Evolutionary conservation across 1,140 invertebrate genomes (phyloP).

Genomic region (Drosophila ogumai): DNA sequence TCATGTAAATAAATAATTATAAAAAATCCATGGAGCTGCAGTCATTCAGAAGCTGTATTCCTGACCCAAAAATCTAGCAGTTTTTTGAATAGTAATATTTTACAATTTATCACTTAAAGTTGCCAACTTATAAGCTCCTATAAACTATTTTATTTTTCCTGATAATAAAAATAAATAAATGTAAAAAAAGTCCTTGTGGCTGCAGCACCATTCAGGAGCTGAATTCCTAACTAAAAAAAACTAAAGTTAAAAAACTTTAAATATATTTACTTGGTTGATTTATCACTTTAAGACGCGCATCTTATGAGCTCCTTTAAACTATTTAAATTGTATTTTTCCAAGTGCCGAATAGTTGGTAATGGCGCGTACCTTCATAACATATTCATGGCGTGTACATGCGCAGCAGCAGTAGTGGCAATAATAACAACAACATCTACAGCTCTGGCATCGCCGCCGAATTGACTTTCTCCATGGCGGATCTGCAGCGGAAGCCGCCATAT

Average conservation of each 20-base stretch:
- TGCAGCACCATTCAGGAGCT: too few relatives aligned
- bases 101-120: too few relatives aligned
- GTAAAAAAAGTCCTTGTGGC: too few relatives aligned
- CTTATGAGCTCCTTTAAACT: not conserved
- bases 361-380: conserved; percentile 69
- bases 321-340: not conserved
- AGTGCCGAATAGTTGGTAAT: conserved; percentile 55
- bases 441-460: conserved; percentile 29
- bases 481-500: conserved; percentile 80
- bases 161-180: not conserved
- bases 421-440: conserved; percentile 41
- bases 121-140: too few relatives aligned
- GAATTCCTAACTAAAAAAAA: too few relatives aligned
- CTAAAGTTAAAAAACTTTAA: not conserved
- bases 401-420: conserved; percentile 30
- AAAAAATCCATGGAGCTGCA: too few relatives aligned
- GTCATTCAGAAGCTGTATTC: too few relatives aligned
- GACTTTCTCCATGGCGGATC: conserved; percentile 50
- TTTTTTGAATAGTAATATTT: too few relatives aligned
- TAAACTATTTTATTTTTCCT: not conserved
- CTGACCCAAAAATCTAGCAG: too few relatives aligned
- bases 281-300: not conserved
- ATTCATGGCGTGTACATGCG: conserved; percentile 78
- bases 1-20: too few relatives aligned
- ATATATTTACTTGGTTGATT: not conserved